Evolutionary conservation across 2,113 vertebrate species (phyloP).

Genomic region (Chionis minor): DNA sequence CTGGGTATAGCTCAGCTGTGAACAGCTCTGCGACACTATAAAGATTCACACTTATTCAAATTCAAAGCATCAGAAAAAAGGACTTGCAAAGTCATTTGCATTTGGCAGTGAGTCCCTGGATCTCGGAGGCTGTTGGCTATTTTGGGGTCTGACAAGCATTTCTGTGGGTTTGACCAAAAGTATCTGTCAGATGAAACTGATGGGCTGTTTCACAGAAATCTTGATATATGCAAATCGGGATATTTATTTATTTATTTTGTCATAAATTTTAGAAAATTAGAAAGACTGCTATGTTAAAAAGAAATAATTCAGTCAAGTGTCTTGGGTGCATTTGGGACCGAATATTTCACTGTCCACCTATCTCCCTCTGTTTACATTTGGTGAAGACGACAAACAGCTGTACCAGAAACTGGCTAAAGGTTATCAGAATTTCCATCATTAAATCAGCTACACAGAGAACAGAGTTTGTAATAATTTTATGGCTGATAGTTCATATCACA

Average conservation of each 20-base stretch:
- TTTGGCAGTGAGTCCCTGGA: background rate
- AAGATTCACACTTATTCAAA: background rate
- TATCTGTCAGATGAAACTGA: background rate
- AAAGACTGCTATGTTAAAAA: background rate
- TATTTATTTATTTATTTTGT: rapidly evolving
- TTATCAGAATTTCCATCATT: slow-evolving; percentile 24
- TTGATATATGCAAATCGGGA: background rate
- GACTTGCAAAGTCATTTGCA: rapidly evolving
- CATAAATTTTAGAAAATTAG: background rate
- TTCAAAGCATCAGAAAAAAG: background rate
- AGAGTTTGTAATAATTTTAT: slow-evolving; percentile 61
- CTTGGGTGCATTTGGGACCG: background rate
- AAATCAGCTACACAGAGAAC: background rate
- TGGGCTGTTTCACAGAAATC: background rate
- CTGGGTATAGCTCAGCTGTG: background rate
- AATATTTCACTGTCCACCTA: background rate
- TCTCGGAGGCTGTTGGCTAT: background rate
- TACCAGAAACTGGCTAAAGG: slow-evolving; percentile 9
- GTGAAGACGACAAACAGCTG: background rate
- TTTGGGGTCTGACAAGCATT: background rate
- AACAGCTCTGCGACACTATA: background rate
- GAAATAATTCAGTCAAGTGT: background rate
- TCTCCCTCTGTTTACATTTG: background rate
- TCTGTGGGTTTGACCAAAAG: background rate
- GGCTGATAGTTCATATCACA: slow-evolving; percentile 72